Evolutionary conservation across 2,113 vertebrate species (phyloP).

Genomic region (Galbula dea): DNA sequence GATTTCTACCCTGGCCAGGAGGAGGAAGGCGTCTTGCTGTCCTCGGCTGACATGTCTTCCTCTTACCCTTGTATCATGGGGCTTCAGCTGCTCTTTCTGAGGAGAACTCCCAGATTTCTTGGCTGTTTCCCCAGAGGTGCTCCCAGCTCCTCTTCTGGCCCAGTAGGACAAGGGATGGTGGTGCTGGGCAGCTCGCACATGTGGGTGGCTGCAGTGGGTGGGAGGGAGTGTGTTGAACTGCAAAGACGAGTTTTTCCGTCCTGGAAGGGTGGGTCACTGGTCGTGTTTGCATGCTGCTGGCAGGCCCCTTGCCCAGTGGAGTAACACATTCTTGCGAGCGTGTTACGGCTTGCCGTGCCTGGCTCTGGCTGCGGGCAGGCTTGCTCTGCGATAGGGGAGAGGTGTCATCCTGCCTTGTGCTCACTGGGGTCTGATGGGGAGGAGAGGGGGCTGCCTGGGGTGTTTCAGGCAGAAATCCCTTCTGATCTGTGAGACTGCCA

Average conservation of each 20-base stretch:
- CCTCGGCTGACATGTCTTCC: fast-evolving
- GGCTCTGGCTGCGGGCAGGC: background rate
- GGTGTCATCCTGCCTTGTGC: background rate
- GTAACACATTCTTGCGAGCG: background rate
- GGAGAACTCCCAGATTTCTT: background rate
- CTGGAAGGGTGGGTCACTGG: slow-evolving; percentile 10
- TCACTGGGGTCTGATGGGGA: background rate
- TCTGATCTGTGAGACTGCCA: background rate
- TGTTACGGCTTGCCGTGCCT: slow-evolving; percentile 36
- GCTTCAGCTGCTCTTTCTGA: background rate
- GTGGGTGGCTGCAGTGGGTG: background rate
- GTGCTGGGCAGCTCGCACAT: fast-evolving
- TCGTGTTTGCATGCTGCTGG: slow-evolving; percentile 27
- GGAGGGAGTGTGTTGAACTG: background rate
- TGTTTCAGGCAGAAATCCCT: background rate
- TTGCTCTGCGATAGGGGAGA: background rate
- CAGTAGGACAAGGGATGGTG: fast-evolving
- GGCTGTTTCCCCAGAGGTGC: fast-evolving
- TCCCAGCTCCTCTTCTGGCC: background rate
- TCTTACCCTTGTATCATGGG: fast-evolving
- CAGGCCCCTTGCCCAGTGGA: slow-evolving; percentile 55
- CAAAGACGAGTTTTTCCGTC: slow-evolving; percentile 46
- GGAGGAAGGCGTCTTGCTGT: background rate
- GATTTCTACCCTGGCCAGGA: background rate
- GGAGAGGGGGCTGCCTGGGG: background rate